phyloP scores from a whole-genome alignment of 2,113 vertebrate species.

The Choloepus hoffmanni region DNA sequence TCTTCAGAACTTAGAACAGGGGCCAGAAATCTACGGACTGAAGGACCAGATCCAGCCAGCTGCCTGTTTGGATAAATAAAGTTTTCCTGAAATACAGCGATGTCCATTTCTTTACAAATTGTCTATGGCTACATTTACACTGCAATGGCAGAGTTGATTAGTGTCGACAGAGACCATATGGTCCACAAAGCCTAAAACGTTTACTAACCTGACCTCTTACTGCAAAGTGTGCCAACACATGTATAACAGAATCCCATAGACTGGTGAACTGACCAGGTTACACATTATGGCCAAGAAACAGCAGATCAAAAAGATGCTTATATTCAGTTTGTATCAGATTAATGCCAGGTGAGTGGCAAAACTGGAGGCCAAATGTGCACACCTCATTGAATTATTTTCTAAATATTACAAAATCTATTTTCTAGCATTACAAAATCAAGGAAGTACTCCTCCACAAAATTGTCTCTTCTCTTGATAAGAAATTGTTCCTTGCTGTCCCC shows the following conservation, averaged over 20 bases:
- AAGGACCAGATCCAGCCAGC: not conserved
- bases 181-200: not conserved
- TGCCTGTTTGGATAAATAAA: slow-evolving; percentile 21
- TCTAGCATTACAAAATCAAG: slow-evolving; percentile 37
- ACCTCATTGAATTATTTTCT: not conserved
- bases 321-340: not conserved
- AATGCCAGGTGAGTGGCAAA: not conserved
- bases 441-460: not conserved
- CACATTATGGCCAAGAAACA: not conserved
- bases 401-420: not conserved
- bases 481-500: not conserved
- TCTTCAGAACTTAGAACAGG: not conserved
- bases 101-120: not conserved
- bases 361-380: not conserved
- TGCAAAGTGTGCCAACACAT: not conserved
- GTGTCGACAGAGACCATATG: not conserved
- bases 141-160: not conserved
- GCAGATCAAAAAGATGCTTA: not conserved
- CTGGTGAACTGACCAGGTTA: not conserved
- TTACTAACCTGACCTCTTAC: not conserved
- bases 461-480: not conserved
- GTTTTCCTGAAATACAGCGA: slow-evolving; percentile 5
- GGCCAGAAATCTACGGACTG: not conserved
- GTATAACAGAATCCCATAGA: not conserved
- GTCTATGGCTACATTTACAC: slow-evolving; percentile 3